These are phyloP conservation scores for Mungos mungo DNA, from an alignment of 2,113 vertebrate species.

Conservation along the genomic window DNA sequence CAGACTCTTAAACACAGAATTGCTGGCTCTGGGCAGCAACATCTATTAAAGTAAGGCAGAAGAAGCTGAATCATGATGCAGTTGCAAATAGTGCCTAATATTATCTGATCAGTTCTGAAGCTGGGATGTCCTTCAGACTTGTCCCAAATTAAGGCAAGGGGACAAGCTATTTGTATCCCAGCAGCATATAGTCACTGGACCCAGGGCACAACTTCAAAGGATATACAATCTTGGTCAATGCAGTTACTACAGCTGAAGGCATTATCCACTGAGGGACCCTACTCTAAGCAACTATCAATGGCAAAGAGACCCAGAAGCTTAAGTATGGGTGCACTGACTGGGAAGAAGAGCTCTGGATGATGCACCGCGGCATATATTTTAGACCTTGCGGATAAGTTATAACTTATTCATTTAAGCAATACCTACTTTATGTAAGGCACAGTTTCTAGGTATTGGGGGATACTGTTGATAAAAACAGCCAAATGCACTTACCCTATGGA, in stretches of 20 bases:
- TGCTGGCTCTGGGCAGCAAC: neutral
- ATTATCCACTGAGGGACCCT: no score
- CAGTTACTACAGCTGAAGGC: neutral
- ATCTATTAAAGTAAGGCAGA: neutral
- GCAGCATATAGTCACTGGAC: neutral
- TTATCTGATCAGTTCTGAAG: neutral
- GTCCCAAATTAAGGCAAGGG: neutral
- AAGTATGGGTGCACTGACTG: neutral
- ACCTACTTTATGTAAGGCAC: neutral
- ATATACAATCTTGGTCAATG: neutral
- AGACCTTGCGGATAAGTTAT: neutral
- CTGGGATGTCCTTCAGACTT: neutral
- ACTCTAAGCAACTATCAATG: no score
- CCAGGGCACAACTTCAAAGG: neutral
- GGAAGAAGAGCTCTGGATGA: neutral
- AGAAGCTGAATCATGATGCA: neutral
- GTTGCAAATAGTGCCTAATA: neutral
- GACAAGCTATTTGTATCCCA: neutral
- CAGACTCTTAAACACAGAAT: neutral
- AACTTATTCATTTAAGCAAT: neutral
- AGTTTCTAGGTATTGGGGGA: neutral
- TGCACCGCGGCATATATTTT: no score
- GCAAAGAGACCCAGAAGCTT: neutral
- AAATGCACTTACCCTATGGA: neutral
- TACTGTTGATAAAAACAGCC: neutral